These are phyloP conservation scores for Bubo scandiacus DNA, from an alignment of 2,113 vertebrate species.

Conservation along the genomic window DNA sequence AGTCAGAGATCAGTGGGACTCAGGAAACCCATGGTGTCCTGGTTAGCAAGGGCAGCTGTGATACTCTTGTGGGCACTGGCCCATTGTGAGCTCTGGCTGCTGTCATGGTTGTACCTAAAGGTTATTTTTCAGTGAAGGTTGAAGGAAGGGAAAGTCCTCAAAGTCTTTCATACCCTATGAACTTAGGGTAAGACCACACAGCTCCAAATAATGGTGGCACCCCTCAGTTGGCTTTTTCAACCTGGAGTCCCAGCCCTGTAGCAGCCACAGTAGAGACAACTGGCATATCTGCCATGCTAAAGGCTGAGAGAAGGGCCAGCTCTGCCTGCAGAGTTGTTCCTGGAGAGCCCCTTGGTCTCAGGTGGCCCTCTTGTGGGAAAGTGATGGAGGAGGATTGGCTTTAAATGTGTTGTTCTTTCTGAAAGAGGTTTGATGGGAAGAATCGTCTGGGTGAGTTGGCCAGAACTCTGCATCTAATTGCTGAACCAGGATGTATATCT, in stretches of 20 bases:
- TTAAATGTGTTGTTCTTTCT: not conserved
- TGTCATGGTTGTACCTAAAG: not conserved
- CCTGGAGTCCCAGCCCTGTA: not conserved
- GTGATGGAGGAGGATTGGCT: not conserved
- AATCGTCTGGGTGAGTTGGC: not conserved
- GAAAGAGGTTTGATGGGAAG: not conserved
- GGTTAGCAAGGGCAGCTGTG: not conserved
- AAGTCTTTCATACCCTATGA: fast-evolving
- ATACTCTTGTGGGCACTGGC: not conserved
- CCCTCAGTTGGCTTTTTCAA: not conserved
- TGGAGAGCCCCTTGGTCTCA: not conserved
- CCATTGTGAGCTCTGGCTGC: not conserved
- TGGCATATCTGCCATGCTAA: not conserved
- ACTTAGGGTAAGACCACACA: not conserved
- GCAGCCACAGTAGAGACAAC: not conserved
- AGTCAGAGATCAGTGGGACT: not conserved
- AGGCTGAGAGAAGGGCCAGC: not conserved
- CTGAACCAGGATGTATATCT: not conserved
- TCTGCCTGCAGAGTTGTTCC: not conserved
- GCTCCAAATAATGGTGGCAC: not conserved
- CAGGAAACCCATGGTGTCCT: not conserved
- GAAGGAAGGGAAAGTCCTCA: not conserved
- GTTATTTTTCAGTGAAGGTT: not conserved
- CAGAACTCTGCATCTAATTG: not conserved
- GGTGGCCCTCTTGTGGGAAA: not conserved